Conservation (phyloP, 1,140 invertebrate genomes). For the Conus ventricosus region DNA sequence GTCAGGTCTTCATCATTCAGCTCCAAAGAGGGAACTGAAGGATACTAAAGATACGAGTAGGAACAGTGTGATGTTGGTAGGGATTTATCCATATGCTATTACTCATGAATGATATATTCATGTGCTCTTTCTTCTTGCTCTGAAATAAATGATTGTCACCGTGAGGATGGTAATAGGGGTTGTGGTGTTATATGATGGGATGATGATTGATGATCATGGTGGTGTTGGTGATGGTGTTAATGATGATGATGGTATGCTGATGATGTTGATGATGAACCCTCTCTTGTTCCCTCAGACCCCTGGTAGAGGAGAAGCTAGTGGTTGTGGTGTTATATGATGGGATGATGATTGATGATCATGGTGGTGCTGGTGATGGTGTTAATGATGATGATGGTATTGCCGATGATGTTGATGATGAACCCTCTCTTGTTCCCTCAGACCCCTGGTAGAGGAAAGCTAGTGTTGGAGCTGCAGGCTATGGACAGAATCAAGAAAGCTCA, state of each 20-base stretch:
- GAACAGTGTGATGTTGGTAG: no score
- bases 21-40: no score
- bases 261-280: not conserved
- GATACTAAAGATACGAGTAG: no score
- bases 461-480: constrained; percentile 71
- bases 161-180: not conserved
- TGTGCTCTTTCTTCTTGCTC: no score
- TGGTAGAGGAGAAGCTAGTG: no score
- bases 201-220: not conserved
- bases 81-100: no score
- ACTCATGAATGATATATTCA: no score
- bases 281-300: constrained; percentile 67
- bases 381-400: not conserved
- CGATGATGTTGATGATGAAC: not conserved
- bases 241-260: not conserved
- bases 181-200: not conserved
- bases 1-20: no score
- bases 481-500: constrained; percentile 71
- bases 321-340: not conserved
- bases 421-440: constrained; percentile 51
- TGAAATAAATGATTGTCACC: no score
- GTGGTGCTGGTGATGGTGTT: not conserved
- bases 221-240: not conserved
- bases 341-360: not conserved
- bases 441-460: constrained; percentile 72